Percentiles rank a stretch among this genome's conserved stretches.
Evolutionary conservation across 2,113 vertebrate species (phyloP).

Genomic region (Centrocercus urophasianus): DNA sequence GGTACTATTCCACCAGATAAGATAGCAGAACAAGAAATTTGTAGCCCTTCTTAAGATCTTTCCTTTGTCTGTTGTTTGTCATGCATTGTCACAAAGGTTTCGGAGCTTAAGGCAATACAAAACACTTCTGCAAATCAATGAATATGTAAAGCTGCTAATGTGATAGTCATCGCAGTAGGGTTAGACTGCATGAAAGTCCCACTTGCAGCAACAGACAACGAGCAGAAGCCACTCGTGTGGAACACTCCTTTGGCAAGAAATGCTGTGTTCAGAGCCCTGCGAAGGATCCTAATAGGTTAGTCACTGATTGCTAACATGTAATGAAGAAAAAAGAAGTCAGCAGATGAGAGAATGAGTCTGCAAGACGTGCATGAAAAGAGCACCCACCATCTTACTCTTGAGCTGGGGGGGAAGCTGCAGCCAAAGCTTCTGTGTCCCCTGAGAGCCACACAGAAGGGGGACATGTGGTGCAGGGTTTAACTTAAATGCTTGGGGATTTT

Average conservation of each 20-base stretch:
- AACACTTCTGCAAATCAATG: not conserved
- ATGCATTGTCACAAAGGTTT: not conserved
- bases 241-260: accelerated
- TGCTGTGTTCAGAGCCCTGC: accelerated
- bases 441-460: not conserved
- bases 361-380: not conserved
- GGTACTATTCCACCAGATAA: not conserved
- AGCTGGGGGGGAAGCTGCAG: not conserved
- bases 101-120: not conserved
- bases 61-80: not conserved
- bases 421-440: not conserved
- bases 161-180: not conserved
- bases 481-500: not conserved
- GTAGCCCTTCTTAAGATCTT: not conserved
- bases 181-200: not conserved
- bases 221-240: not conserved
- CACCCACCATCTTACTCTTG: not conserved
- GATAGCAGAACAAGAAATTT: not conserved
- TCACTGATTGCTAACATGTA: not conserved
- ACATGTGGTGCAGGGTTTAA: not conserved
- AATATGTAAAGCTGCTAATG: not conserved
- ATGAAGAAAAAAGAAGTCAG: not conserved
- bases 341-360: not conserved
- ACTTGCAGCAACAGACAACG: not conserved
- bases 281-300: not conserved